phyloP scores from a whole-genome alignment of 2,797 vertebrate genomes.

The Nothura maculosa region DNA sequence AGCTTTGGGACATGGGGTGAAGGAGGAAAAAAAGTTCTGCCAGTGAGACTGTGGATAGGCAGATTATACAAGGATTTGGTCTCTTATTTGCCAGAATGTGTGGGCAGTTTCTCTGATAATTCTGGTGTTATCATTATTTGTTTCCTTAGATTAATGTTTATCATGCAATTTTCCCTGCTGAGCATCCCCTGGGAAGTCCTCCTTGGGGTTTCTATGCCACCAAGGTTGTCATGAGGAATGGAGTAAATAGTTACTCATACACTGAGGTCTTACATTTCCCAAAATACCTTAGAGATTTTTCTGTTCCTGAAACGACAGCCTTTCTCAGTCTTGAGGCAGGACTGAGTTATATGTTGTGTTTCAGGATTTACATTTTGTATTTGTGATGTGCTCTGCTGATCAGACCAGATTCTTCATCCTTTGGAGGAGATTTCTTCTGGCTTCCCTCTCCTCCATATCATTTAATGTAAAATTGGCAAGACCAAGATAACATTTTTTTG shows the following conservation, averaged over 20 bases:
- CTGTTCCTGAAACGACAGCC: neutral
- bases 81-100: neutral
- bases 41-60: neutral
- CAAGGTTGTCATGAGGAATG: neutral
- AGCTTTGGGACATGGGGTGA: accelerated
- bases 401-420: neutral
- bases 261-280: neutral
- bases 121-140: neutral
- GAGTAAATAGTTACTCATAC: neutral
- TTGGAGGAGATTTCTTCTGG: slow-evolving; percentile 4
- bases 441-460: neutral
- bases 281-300: neutral
- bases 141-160: neutral
- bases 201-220: neutral
- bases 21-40: neutral
- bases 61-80: neutral
- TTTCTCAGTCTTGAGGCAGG: neutral
- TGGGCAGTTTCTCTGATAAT: neutral
- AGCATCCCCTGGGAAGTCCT: neutral
- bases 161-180: neutral
- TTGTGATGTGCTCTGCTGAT: neutral
- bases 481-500: neutral
- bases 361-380: slow-evolving; percentile 18
- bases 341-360: neutral
- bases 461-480: slow-evolving; percentile 33